phyloP scores from a whole-genome alignment of 2,797 vertebrate species.

The Chaenodraco wilsoni region DNA sequence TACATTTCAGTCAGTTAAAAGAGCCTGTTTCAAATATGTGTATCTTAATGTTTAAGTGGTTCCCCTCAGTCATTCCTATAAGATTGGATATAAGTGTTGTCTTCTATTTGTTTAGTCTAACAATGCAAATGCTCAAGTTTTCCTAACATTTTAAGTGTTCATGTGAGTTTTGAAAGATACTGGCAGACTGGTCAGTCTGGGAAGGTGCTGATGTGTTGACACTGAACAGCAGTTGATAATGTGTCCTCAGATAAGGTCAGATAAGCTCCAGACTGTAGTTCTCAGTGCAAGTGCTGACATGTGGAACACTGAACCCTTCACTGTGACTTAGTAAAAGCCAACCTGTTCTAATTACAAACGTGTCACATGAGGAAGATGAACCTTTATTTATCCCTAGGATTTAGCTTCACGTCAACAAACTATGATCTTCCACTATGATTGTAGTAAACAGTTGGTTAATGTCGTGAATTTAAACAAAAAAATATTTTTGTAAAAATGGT shows the following conservation, averaged over 20 bases:
- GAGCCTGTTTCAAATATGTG: slow-evolving; percentile 2
- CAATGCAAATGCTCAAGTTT: not conserved
- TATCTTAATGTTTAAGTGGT: not conserved
- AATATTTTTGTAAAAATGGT: too few species aligned
- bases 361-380: too few species aligned
- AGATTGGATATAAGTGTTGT: not conserved
- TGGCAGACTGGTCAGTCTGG: not conserved
- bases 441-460: too few species aligned
- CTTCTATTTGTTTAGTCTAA: not conserved
- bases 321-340: too few species aligned
- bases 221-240: slow-evolving; percentile 3
- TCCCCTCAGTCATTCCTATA: not conserved
- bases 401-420: too few species aligned
- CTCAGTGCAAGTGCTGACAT: not conserved
- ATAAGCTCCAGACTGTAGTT: slow-evolving; percentile 5
- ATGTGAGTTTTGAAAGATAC: slow-evolving; percentile 2
- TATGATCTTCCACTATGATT: too few species aligned
- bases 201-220: slow-evolving; percentile 1
- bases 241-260: not conserved
- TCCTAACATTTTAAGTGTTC: not conserved
- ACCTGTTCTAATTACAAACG: too few species aligned
- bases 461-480: too few species aligned
- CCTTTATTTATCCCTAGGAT: too few species aligned
- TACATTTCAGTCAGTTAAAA: not conserved
- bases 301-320: not conserved